These are phyloP conservation scores for Heterohyrax brucei DNA, from an alignment of 2,797 vertebrate genomes.

Conservation along the genomic window DNA sequence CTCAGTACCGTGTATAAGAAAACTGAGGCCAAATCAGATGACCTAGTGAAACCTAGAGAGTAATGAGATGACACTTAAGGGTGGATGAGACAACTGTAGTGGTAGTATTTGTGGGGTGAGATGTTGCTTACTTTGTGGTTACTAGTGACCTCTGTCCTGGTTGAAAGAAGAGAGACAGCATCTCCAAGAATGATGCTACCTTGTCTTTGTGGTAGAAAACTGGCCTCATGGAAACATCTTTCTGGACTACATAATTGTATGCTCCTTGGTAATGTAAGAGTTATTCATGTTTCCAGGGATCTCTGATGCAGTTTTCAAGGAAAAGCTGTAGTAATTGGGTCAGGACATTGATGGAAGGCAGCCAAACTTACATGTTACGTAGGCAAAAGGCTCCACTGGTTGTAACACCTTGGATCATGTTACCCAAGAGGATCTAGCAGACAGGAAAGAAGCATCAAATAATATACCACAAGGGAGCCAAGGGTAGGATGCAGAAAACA, in stretches of 20 bases:
- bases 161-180: not conserved
- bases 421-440: not conserved
- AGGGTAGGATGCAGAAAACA: no score
- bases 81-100: not conserved
- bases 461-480: not conserved
- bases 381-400: not conserved
- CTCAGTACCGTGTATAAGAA: not conserved
- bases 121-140: not conserved
- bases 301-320: not conserved
- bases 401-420: not conserved
- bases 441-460: not conserved
- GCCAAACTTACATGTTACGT: not conserved
- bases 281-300: not conserved
- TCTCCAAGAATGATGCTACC: not conserved
- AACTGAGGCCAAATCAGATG: not conserved
- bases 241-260: no score
- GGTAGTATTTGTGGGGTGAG: not conserved
- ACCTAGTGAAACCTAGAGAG: not conserved
- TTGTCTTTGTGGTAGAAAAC: not conserved
- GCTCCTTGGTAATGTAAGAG: not conserved
- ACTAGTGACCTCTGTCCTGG: not conserved
- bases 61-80: not conserved
- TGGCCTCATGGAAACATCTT: not conserved
- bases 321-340: not conserved
- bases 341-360: not conserved